These are phyloP conservation scores for Ianthella basta DNA, from an alignment of 37 sponge, comb jelly and placozoan species.

Conservation along the genomic window DNA sequence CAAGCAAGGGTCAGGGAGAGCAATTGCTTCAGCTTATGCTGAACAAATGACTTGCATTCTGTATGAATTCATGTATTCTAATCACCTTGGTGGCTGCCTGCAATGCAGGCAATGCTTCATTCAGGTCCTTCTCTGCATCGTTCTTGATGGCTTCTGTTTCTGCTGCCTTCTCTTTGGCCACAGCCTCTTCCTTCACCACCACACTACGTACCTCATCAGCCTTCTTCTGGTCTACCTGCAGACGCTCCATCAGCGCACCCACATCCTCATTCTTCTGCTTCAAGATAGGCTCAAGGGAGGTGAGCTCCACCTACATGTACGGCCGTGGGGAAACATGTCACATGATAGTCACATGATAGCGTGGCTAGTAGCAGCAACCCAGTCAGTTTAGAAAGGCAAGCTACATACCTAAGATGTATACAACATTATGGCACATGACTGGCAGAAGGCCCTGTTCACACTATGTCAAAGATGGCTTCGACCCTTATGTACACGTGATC, in stretches of 20 bases:
- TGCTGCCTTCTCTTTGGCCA: slow-evolving; percentile 92
- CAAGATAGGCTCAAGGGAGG: slow-evolving; percentile 90
- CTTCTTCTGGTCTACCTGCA: slow-evolving; percentile 92
- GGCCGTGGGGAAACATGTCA: not conserved
- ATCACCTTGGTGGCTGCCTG: slow-evolving; percentile 90
- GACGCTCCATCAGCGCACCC: slow-evolving; percentile 84
- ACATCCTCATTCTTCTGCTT: slow-evolving; percentile 88
- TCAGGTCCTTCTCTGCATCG: slow-evolving; percentile 98
- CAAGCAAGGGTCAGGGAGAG: not conserved
- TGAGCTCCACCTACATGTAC: slow-evolving; percentile 86
- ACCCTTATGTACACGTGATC: no score
- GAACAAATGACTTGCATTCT: not conserved
- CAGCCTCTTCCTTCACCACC: slow-evolving; percentile 91
- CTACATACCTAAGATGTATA: no score
- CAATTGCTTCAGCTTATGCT: not conserved
- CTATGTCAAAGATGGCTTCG: no score
- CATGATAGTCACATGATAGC: no score
- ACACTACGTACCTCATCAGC: slow-evolving; percentile 84
- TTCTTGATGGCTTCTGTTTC: slow-evolving; percentile 94
- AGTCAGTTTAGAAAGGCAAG: no score
- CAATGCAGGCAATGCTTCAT: slow-evolving; percentile 96
- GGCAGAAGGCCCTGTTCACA: no score
- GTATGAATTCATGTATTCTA: not conserved
- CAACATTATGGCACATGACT: no score
- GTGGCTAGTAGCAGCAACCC: no score